Conservation (phyloP, 2,797 vertebrate species). For the Epinephelus coioides region DNA sequence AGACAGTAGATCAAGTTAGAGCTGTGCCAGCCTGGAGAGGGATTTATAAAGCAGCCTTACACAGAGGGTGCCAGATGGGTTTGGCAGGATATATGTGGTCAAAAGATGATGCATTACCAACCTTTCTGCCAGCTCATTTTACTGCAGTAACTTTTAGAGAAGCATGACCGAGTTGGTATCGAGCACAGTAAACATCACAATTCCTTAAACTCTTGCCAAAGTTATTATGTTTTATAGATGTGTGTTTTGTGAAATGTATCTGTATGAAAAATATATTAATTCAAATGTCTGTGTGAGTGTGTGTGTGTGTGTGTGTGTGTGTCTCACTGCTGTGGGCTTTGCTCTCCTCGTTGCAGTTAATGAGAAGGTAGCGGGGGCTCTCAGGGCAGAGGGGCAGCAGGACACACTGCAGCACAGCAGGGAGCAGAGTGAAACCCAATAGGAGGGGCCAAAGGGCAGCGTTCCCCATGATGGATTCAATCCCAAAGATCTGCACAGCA, state of each 20-base stretch:
- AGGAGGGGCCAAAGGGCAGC: conserved; percentile 91
- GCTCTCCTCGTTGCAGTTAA: conserved; percentile 95
- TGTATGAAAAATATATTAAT: not conserved
- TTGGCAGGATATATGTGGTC: not conserved
- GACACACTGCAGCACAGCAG: conserved; percentile 89
- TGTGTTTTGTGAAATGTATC: not conserved
- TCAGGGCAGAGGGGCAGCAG: conserved; percentile 94
- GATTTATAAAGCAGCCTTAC: not conserved
- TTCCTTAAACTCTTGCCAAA: not conserved
- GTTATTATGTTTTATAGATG: not conserved
- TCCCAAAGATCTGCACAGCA: conserved; percentile 85
- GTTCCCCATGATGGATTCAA: conserved; percentile 92
- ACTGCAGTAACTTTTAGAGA: not conserved
- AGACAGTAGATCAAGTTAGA: not conserved
- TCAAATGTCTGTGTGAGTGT: not conserved
- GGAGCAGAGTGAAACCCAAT: conserved; percentile 90
- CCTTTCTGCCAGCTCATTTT: not conserved
- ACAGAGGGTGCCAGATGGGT: not conserved
- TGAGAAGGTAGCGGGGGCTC: conserved; percentile 95
- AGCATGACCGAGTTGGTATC: not conserved
- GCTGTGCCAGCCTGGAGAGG: not conserved
- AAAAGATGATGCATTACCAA: not conserved
- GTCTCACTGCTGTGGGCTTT: conserved; percentile 92
- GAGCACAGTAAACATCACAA: not conserved
- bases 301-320: not conserved